A percentile compares a stretch with the other conserved stretches of the same genome.
These are phyloP conservation scores for Drosophila demipolita DNA, from an alignment of 2,888 invertebrate species.

Conservation along the genomic window DNA sequence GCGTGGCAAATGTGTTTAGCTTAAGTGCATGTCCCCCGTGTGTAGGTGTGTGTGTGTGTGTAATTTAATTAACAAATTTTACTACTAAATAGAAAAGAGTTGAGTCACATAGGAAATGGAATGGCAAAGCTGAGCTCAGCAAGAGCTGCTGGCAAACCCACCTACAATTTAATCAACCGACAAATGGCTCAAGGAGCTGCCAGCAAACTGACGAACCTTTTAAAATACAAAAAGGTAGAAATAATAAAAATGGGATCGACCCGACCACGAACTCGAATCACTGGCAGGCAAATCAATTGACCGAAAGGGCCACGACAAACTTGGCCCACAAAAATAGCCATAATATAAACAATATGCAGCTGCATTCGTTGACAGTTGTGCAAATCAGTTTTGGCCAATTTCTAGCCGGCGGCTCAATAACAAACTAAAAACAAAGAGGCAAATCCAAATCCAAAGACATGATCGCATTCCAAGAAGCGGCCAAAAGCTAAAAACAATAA, in stretches of 20 bases:
- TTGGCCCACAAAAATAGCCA: slow-evolving; percentile 51
- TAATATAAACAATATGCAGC: slow-evolving; percentile 60
- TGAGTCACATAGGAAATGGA: slow-evolving; percentile 64
- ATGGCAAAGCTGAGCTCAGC: slow-evolving; percentile 20
- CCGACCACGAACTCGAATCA: slow-evolving; percentile 39
- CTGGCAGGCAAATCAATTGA: slow-evolving; percentile 65
- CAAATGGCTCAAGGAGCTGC: slow-evolving; percentile 56
- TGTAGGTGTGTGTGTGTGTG: slow-evolving; percentile 24
- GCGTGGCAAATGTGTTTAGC: slow-evolving; percentile 27
- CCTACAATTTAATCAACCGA: slow-evolving; percentile 53
- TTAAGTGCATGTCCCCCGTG: background rate
- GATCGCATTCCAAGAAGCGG: slow-evolving; percentile 73
- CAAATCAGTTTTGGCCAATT: slow-evolving; percentile 64
- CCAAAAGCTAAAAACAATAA: slow-evolving; percentile 48
- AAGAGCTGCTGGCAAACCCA: slow-evolving; percentile 32
- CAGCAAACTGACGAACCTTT: slow-evolving; percentile 48
- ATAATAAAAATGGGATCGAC: slow-evolving; percentile 47
- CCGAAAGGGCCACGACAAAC: slow-evolving; percentile 66
- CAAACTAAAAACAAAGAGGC: slow-evolving; percentile 15
- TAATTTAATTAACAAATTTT: slow-evolving; percentile 74
- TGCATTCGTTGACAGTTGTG: slow-evolving; percentile 75
- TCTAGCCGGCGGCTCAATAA: slow-evolving; percentile 62
- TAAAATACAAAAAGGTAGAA: slow-evolving; percentile 1
- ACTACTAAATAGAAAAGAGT: slow-evolving; percentile 50
- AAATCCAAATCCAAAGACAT: slow-evolving; percentile 46